Evolutionary conservation across 2,888 invertebrate genomes (phyloP), one percentile per base, ranked within the genome.

Genomic region (Synergus umbraculus): DNA sequence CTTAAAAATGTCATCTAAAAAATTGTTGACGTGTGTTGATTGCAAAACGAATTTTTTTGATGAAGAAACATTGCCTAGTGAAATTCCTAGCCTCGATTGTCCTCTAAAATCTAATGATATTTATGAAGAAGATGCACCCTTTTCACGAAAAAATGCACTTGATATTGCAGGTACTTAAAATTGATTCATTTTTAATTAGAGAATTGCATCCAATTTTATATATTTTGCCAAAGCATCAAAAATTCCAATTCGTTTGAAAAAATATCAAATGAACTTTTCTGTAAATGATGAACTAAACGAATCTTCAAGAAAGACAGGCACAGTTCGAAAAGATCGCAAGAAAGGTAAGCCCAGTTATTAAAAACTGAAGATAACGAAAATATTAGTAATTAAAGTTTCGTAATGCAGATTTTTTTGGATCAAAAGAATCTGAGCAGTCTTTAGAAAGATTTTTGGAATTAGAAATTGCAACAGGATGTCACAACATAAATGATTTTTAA

Each of bases 361-460:
- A 37, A 37, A 22, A 9, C 13, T 29, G 15, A 54, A 29, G 9
- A 29, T 49, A 73, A 46, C 7, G 7, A 37, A 44, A 44, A 13
- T 18, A 44, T 44, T 22, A 43, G 4, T 46, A 13, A 46, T 18
- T 49, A 15, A 49, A 29, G 0, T 69, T 69, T 13, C 22, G 15
- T 12, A 69, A 69, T 13, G 15, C 29, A 69, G 29, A 73, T 37
- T 37, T 18, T 73, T 49, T 73, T 10, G 49, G 37, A 13, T 54
- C 15, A 37, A 54, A 37, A 54, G 73, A 73, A 54, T 73, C 73
- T n/a, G 73, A 73, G 15, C 8, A n/a, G 15, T 73, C 73, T 37
- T 73, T 73, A 54, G n/a, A 73, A n/a, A 37, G 10, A 73, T 73
- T 73, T 73, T 10, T 73, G 10, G 54, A 73, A 8, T 37, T 73